Evolutionary conservation across 2,888 invertebrate genomes (phyloP), one percentile per base, ranked within the genome.

Genomic region (Hartigia nigra): DNA sequence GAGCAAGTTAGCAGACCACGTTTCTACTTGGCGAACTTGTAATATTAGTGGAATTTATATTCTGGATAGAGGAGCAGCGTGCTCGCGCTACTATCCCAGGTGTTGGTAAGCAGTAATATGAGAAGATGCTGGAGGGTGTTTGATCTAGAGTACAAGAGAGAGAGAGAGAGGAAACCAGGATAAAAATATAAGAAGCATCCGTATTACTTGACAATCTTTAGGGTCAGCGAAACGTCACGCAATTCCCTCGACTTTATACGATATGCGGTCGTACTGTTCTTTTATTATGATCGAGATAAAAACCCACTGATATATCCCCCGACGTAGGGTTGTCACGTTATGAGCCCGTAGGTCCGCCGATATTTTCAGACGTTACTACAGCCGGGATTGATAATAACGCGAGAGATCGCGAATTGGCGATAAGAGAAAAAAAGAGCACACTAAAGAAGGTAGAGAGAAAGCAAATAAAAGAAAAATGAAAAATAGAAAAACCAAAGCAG

Each of bases 221-320:
- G 39, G 69, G 74, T 76, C 76, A 76, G 76, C 55, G 12, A 37
- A 12, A 1, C 37, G 9, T 23, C 55, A 12, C 12, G 12, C n/a
- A 69, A 55, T 34, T 69, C 23, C 31, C 70, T 34, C 34, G 31
- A 34, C 32, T 34, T 72, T 31, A 72, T 31, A 12, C 72, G 72
- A 72, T 72, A 31, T 31, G 31, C 69, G 55, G 35, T 75, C 76
- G 23, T 70, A 31, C 76, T 36, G 69, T 76, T 76, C 78, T 69
- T 76, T 79, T 79, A 76, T 76, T 76, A 76, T 69, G 78, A 79
- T 79, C 78, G 76, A 74, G 78, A 79, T 79, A 79, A 72, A 39
- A 14, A 34, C 76, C 69, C 39, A 36, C 72, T 72, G 78, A 79
- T 69, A 69, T 69, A 36, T 69, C 55, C 55, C 9, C 23, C 55